These are phyloP conservation scores for Lycophotia porphyrea DNA, from an alignment of 2,888 invertebrate species.

Conservation along the genomic window DNA sequence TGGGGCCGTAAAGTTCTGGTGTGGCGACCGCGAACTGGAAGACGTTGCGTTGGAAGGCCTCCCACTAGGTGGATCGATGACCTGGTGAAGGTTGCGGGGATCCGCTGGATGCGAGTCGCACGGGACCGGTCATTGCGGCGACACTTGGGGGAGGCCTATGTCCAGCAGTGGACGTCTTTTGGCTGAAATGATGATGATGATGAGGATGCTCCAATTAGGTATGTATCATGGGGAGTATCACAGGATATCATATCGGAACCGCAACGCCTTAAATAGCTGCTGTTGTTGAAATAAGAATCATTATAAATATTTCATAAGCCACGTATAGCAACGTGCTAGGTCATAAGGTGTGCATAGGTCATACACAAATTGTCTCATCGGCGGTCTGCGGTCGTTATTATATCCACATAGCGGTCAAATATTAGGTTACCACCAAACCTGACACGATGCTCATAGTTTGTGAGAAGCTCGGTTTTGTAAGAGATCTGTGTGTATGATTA, in stretches of 20 bases:
- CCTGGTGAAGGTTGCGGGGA: no score
- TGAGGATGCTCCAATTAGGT: no score
- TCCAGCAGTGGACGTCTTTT: no score
- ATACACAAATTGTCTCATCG: constrained; percentile 43
- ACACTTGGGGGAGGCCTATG: no score
- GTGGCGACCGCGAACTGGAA: no score
- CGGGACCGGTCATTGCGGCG: no score
- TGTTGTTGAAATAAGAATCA: constrained; percentile 3
- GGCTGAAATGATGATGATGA: no score
- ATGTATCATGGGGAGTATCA: neutral
- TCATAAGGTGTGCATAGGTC: constrained; percentile 12
- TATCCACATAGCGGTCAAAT: constrained; percentile 37
- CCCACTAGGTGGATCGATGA: no score
- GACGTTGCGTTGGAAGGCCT: no score
- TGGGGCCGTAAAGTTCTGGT: no score
- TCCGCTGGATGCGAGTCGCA: no score
- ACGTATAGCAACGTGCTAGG: constrained; percentile 12
- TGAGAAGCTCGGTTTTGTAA: constrained; percentile 33
- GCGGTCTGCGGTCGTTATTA: constrained; percentile 51
- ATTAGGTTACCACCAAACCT: constrained; percentile 53
- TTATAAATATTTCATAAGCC: neutral
- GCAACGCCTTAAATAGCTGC: neutral
- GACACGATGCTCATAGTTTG: constrained; percentile 17
- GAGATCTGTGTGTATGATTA: constrained; percentile 7
- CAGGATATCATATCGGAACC: neutral